Base-by-base conservation (phyloP, 2,113 vertebrate genomes). In the Austrofundulus limnaeus region DNA sequence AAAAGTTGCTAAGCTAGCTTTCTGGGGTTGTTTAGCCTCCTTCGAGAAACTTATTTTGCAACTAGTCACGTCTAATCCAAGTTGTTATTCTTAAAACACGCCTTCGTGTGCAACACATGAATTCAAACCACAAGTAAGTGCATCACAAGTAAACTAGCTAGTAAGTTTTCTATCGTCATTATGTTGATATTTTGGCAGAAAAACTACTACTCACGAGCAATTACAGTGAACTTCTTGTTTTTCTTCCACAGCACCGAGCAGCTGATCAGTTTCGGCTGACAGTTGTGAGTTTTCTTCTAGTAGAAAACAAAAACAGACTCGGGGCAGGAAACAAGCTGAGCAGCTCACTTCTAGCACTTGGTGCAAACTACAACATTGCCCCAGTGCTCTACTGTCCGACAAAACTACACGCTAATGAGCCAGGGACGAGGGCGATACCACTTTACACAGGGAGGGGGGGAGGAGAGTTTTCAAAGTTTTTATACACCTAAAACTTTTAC, bases 181-280 rank as follows among this genome's bases (percentile, higher is more conserved):
- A 79, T 81, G n/a, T 74, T 68, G 24, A 17, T 24, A 45, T 52
- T 60, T 51, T 11, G 58, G 1, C 10, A 71, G 55, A 70, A 81
- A 46, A 81, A 46, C 0, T 20, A 20, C 13, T 23, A 91, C 89
- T 91, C 65, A 91, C 89, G 59, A 71, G 57, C 73, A 84, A n/a
- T 83, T 61, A 71, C 70, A 68, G 41, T 72, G 75, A 66, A 53
- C 24, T 57, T 19, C 24, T 57, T n/a, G 50, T 61, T 45, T 51
- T n/a, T 53, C 55, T 49, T 51, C 68, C 45, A 57, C 51, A 20
- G 19, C 51, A 25, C 12, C 46, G n/a, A 42, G 65, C 60, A 24
- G 56, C 61, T 19, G 42, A 4, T 83, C 65, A 84, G 20, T 70
- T 51, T 77, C 56, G 38, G 65, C 5, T 49, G 69, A 56, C 43